phyloP scores from a whole-genome alignment of 2,888 invertebrate genomes.

The Tenodera sinensis region DNA sequence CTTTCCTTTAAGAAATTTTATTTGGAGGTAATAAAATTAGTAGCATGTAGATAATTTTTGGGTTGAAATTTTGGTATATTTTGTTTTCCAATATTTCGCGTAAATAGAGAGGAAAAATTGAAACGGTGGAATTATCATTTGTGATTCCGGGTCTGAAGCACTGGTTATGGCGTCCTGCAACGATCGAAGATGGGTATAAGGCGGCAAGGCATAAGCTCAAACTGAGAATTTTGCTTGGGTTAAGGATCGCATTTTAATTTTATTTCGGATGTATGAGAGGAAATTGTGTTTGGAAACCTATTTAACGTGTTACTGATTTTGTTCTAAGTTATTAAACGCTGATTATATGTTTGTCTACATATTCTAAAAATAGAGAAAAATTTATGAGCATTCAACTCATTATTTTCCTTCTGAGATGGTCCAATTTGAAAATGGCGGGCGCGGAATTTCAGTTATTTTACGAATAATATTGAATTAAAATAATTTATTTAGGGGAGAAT shows the following conservation, averaged over 20 bases:
- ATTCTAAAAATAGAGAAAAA: conserved; percentile 32
- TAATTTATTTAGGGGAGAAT: neutral
- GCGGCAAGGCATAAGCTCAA: neutral
- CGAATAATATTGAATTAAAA: conserved; percentile 13
- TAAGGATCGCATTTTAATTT: conserved; percentile 19
- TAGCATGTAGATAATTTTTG: conserved; percentile 45
- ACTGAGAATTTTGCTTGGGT: neutral
- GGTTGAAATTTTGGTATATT: conserved; percentile 40
- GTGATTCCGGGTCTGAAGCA: conserved; percentile 13
- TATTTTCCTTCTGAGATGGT: conserved; percentile 22
- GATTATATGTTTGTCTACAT: conserved; percentile 1
- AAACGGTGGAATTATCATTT: neutral
- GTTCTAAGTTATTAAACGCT: neutral
- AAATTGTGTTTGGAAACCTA: neutral
- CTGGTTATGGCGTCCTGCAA: conserved; percentile 20
- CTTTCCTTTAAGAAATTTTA: conserved; percentile 43
- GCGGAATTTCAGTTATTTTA: conserved; percentile 31
- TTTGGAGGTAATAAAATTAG: conserved; percentile 36
- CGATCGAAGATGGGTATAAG: conserved; percentile 23
- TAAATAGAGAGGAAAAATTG: conserved; percentile 38
- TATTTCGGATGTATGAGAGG: neutral
- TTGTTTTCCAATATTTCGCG: conserved; percentile 33
- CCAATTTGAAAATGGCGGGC: conserved; percentile 36
- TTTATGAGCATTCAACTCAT: conserved; percentile 23
- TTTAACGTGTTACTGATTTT: conserved; percentile 17